Percentiles rank a stretch among this genome's conserved stretches.
Conservation (phyloP, 2,797 vertebrate genomes). For the Aldrovandia affinis region DNA sequence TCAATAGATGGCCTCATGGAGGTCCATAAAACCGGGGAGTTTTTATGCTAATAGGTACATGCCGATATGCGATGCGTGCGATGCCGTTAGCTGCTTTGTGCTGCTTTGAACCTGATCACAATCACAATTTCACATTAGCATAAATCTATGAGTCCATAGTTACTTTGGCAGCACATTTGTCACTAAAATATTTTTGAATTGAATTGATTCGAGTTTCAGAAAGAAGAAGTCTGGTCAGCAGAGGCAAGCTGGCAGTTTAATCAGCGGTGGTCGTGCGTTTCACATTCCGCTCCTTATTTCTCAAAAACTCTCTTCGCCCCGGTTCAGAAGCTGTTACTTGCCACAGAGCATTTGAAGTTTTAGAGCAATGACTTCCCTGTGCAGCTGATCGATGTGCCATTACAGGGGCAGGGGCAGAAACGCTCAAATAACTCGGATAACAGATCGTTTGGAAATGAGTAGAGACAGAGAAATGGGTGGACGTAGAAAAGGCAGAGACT, state of each 20-base stretch:
- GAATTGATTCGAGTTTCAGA: background rate
- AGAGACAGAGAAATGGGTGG: constrained; percentile 22
- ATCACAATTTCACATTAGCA: background rate
- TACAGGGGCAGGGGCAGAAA: constrained; percentile 18
- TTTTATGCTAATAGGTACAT: background rate
- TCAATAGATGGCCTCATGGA: background rate
- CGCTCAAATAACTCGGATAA: constrained; percentile 34
- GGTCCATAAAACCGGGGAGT: background rate
- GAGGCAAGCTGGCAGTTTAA: background rate
- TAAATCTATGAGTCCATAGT: constrained; percentile 15
- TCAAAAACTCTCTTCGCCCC: constrained; percentile 22
- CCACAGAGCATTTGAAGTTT: background rate
- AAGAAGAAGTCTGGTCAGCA: background rate
- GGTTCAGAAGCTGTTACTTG: constrained; percentile 10
- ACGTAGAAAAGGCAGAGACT: background rate
- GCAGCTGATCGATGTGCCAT: constrained; percentile 35
- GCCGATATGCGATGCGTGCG: background rate
- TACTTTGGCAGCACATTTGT: background rate
- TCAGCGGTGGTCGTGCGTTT: background rate
- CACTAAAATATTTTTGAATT: background rate
- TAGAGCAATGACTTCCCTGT: constrained; percentile 26
- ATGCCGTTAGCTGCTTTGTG: background rate
- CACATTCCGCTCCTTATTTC: background rate
- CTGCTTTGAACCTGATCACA: background rate
- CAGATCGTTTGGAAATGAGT: constrained; percentile 35